These are phyloP conservation scores for Eumeta japonica DNA, from an alignment of 1,140 invertebrate species.

Conservation along the genomic window DNA sequence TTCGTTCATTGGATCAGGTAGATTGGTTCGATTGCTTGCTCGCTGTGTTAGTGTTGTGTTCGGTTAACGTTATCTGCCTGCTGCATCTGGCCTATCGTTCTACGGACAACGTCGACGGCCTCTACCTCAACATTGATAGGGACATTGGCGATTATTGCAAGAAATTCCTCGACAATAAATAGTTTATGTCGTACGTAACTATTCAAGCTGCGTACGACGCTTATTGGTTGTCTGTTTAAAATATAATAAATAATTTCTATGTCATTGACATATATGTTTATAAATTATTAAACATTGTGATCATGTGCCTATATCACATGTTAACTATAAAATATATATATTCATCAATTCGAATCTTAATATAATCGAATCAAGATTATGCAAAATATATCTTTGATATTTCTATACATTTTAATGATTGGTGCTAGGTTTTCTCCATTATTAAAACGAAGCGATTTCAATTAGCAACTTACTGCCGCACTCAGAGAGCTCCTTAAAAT, in stretches of 20 bases:
- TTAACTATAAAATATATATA: too few species aligned
- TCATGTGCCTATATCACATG: too few species aligned
- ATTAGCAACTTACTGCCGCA: neutral
- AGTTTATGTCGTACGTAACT: neutral
- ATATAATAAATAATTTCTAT: too few species aligned
- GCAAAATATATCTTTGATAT: too few species aligned
- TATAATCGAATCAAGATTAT: too few species aligned
- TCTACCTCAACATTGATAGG: conserved; percentile 22
- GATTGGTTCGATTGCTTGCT: conserved; percentile 58
- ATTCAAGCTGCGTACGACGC: neutral
- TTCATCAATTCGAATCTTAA: too few species aligned
- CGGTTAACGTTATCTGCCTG: conserved; percentile 54
- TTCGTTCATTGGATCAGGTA: conserved; percentile 54
- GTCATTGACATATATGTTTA: too few species aligned
- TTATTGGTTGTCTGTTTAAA: neutral
- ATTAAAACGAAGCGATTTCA: neutral
- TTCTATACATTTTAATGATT: too few species aligned
- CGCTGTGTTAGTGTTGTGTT: conserved; percentile 55
- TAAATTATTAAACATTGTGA: too few species aligned
- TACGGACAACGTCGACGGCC: conserved; percentile 17
- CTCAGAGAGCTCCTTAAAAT: too few species aligned
- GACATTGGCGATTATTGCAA: conserved; percentile 34
- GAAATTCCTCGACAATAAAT: conserved; percentile 19
- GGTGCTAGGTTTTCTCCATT: too few species aligned
- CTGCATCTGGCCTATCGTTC: conserved; percentile 48